Evolutionary conservation across 2,888 invertebrate genomes (phyloP), one percentile per base, ranked within the genome.

Genomic region (Hydroisotoma schaefferi): DNA sequence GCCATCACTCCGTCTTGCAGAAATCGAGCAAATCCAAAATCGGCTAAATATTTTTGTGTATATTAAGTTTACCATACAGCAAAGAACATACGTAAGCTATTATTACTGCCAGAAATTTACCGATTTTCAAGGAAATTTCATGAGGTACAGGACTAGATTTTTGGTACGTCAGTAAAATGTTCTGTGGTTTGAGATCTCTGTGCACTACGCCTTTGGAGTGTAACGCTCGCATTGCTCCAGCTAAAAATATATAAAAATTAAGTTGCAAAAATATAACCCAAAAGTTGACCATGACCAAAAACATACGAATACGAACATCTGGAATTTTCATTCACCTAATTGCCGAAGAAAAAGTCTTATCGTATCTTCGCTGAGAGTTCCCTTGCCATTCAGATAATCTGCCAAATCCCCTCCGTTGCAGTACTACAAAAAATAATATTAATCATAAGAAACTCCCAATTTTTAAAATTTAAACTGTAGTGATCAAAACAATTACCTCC

Each of bases 1-100:
- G 99, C 99, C 99, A 99, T 99, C 57, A 94, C 95, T 67, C 99
- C 99, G 77, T 98, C 98, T 79, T 93, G 90, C 48, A 99, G 83
- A 79, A 99, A 98, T 76, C 99, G 84, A 55, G 99, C 99, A 81
- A 99, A 99, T 53, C 99, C 99, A 81, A 99, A 99, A 82, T 99
- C 99, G 76, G 97, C 97, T 90, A 78, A 33, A 15, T 22, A 6
- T 20, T 48, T 10, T 4, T 28, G 15, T 2, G n/a, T 6, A 20
- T 43, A 43, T 43, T 3, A 55, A n/a, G n/a, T n/a, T n/a, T 22
- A n/a, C 8, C 20, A 43, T 12, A 20, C 15, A 5, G 51, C 18
- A 20, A 51, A 8, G 20, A 20, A 18, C 12, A 5, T 51, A 20
- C 27, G 5, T 23, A 53, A 22, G 26, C 49, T 48, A 26, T 38